Evolutionary conservation across 2,797 vertebrate species (phyloP).

Genomic region (Manis pentadactyla): DNA sequence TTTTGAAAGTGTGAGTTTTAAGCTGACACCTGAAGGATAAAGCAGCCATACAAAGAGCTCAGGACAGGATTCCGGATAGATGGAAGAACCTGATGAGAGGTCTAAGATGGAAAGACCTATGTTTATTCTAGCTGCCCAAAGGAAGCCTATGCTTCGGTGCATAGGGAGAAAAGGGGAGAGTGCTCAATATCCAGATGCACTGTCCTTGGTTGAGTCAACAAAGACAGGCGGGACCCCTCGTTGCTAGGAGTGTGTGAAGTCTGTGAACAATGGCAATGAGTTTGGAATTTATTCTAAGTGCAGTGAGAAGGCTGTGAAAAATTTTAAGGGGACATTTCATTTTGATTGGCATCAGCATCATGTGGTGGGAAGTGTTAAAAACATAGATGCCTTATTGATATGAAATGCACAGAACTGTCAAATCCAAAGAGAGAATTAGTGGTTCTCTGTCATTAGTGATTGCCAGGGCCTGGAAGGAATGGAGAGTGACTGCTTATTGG

Average conservation of each 20-base stretch:
- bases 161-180: not conserved
- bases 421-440: not conserved
- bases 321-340: not conserved
- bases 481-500: not conserved
- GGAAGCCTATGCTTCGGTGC: not conserved
- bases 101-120: not conserved
- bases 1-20: conserved; percentile 32
- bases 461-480: not conserved
- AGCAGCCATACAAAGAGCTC: not conserved
- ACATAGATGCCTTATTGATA: not conserved
- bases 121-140: not conserved
- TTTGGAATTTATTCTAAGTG: not conserved
- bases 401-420: not conserved
- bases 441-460: not conserved
- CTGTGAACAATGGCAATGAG: not conserved
- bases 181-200: not conserved
- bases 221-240: not conserved
- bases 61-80: not conserved
- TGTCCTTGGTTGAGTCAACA: not conserved
- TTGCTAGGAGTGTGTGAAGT: not conserved
- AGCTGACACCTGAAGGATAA: not conserved
- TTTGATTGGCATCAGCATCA: not conserved
- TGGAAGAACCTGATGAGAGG: not conserved
- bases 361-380: not conserved
- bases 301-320: not conserved